Base-by-base conservation (phyloP, 2,113 vertebrate species). In the Hymenochirus boettgeri region DNA sequence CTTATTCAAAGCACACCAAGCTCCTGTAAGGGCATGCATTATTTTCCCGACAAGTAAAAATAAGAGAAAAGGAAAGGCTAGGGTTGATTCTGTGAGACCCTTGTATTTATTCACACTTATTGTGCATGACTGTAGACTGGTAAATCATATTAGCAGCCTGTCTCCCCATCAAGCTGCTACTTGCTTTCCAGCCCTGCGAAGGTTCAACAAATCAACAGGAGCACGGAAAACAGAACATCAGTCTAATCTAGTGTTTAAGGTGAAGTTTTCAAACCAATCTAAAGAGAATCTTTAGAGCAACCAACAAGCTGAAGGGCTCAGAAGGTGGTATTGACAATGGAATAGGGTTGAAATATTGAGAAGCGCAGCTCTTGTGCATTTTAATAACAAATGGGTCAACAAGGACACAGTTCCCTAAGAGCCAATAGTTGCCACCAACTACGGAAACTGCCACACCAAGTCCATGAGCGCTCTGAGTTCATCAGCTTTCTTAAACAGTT, bases 71-170 rank as follows among this genome's bases (percentile, higher is more conserved):
- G 85, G 87, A 86, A 87, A 88, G 81, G 78, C 80, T 83, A 79
- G 76, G 80, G 84, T 86, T 88, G 90, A 92, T 91, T 92, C 86
- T 85, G 86, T 53, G 83, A 91, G 92, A 90, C 90, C 91, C 81
- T 71, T 80, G 84, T 88, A 84, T 89, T 91, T 84, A 89, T 92
- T 89, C 90, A 86, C 91, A 89, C 87, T 87, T 86, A 85, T 77
- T 80, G 91, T 82, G 90, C 94, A 94, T 98, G 94, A 96, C 94
- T 92, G 88, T 82, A 84, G 88, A 85, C 86, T 86, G 90, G 86
- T 87, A 90, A 89, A 89, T 88, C 88, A 89, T 86, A 91, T 91
- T 91, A 91, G 86, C 84, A 79, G 82, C 74, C 87, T 62, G 47
- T 89, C 88, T 90, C 81, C 79, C 86, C 86, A 89, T 88, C 89